Conservation (phyloP, 2,113 vertebrate genomes). For the Dolichallabes microphthalmus region DNA sequence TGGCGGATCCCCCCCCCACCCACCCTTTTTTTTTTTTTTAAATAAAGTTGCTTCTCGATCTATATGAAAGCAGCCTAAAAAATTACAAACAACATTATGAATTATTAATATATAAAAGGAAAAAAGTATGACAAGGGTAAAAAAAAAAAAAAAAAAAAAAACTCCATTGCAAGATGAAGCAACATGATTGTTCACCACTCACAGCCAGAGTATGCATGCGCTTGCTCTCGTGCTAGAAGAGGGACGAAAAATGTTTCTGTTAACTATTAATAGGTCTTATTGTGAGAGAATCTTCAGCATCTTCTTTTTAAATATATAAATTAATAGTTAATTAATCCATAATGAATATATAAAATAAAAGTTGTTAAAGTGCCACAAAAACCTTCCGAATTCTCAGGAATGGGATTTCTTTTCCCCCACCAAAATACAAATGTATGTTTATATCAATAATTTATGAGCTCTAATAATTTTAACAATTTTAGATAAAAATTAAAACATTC, state of each 20-base stretch:
- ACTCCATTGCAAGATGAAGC: background rate
- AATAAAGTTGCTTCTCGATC: conserved; percentile 27
- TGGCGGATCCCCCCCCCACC: conserved; percentile 61
- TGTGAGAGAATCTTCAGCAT: background rate
- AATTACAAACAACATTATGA: background rate
- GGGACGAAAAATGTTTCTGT: conserved; percentile 19
- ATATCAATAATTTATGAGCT: background rate
- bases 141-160: background rate
- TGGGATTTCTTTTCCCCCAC: background rate
- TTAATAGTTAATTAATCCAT: background rate
- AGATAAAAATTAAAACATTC: background rate
- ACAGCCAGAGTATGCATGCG: conserved; percentile 9
- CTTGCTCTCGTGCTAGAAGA: conserved; percentile 27
- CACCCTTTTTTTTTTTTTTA: background rate
- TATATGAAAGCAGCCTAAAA: conserved; percentile 3
- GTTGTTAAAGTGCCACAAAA: background rate
- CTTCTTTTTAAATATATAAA: background rate
- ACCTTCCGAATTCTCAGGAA: background rate
- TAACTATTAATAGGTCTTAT: conserved; percentile 34
- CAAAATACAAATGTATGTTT: background rate
- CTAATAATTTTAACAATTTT: background rate
- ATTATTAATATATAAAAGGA: conserved; percentile 1
- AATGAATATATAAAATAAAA: background rate
- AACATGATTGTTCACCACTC: background rate
- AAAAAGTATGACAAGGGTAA: background rate